Evolutionary conservation across 2,888 invertebrate genomes (phyloP).

Genomic region (Uloborus plumipes): DNA sequence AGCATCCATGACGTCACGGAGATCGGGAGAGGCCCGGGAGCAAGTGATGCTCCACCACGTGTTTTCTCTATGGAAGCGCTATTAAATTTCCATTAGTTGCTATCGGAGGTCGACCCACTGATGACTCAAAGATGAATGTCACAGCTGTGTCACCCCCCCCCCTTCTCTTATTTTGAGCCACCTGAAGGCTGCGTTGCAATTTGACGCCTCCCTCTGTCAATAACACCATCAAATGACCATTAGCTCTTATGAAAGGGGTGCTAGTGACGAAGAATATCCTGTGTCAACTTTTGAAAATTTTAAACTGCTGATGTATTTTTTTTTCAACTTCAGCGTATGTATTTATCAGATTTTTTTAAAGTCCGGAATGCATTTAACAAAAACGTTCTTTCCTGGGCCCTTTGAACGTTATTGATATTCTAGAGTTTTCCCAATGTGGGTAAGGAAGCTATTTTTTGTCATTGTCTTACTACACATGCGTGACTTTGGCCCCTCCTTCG

Average conservation of each 20-base stretch:
- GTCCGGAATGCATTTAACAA: constrained; percentile 3
- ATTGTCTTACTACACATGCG: constrained; percentile 24
- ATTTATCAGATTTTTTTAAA: constrained; percentile 22
- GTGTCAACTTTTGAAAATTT: constrained; percentile 56
- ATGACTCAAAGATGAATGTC: constrained; percentile 61
- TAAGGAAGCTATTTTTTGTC: not conserved
- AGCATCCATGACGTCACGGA: constrained; percentile 33
- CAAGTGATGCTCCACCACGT: constrained; percentile 55
- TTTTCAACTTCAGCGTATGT: constrained; percentile 27
- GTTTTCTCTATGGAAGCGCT: constrained; percentile 63
- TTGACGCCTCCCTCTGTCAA: constrained; percentile 28
- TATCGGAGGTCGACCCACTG: constrained; percentile 62
- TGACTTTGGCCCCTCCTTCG: constrained; percentile 14
- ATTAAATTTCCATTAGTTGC: constrained; percentile 64
- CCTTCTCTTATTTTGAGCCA: constrained; percentile 14
- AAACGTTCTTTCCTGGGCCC: no score
- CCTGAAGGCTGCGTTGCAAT: constrained; percentile 41
- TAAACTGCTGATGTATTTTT: constrained; percentile 49
- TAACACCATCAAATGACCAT: constrained; percentile 63
- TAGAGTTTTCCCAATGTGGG: constrained; percentile 46
- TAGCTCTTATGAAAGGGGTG: constrained; percentile 54
- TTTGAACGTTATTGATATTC: constrained; percentile 22
- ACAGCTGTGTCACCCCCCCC: constrained; percentile 42
- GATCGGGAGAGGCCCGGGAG: constrained; percentile 42
- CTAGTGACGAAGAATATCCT: constrained; percentile 10